Base-by-base conservation (phyloP, 2,797 vertebrate genomes). In the Thunnus albacares region DNA sequence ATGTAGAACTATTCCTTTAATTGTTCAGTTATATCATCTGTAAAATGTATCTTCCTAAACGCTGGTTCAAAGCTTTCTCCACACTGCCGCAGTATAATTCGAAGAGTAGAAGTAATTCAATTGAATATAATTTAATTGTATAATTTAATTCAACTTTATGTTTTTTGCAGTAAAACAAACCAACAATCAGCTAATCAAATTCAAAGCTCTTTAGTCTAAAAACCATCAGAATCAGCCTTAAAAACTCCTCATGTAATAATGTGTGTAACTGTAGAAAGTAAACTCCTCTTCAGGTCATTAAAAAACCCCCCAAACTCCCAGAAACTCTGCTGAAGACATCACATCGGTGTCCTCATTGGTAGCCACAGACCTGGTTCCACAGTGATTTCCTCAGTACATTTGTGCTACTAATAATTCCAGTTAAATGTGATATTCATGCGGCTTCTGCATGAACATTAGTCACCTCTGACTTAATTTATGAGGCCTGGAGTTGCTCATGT, bases 351-450 rank as follows among this genome's bases (percentile, higher is more conserved):
- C 7, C 22, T 41, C 10, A 2, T 6, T 15, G 2, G n/a, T 26
- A 45, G 38, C 22, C 1, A 45, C 43, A 15, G 43, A 45, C 45
- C 17, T 6, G 14, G 13, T 14, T 51, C 55, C 59, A 49, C 45
- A 55, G 11, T 6, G 20, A 45, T 62, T 60, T 60, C 24, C 33
- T 47, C 38, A 20, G 17, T 35, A 30, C 18, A 20, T 66, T 28
- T 67, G 45, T n/a, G 20, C 26, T 52, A 30, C 41, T 52, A 47
- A 65, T 55, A 24, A 59, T n/a, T 15, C n/a, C 6, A 30, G 6
- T 75, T 33, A 71, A 57, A 62, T 62, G 17, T 33, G 47, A 58
- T 70, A 53, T 72, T 35, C 57, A 68, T 52, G 5, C 3, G 53
- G 41, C n/a, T 11, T 53, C 53, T 0, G 0, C 11, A 33, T 33